phyloP scores from a whole-genome alignment of 2,113 vertebrate genomes.

The Notothenia coriiceps region DNA sequence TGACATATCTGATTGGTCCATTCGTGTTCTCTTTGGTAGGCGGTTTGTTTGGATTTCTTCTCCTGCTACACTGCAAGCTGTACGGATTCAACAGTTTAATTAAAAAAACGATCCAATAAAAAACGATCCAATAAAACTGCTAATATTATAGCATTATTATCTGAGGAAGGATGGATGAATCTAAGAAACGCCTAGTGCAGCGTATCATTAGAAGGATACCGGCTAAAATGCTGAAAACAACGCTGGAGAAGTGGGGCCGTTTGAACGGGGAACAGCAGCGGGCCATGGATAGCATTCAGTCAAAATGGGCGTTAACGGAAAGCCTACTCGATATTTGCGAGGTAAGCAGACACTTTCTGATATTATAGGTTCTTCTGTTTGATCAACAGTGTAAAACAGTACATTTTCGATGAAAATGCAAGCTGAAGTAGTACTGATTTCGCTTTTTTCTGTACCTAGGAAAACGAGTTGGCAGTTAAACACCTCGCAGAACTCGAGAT shows the following conservation, averaged over 20 bases:
- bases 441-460: slow-evolving; percentile 73
- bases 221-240: slow-evolving; percentile 61
- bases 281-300: slow-evolving; percentile 79
- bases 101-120: fast-evolving
- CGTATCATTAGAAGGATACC: slow-evolving; percentile 87
- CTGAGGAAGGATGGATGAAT: slow-evolving; percentile 83
- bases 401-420: too few species aligned
- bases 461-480: slow-evolving; percentile 79
- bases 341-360: slow-evolving; percentile 71
- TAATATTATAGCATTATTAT: fast-evolving
- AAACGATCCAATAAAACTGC: fast-evolving
- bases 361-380: neutral
- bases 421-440: neutral
- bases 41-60: slow-evolving; percentile 64
- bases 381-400: neutral
- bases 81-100: neutral
- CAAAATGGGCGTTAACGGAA: slow-evolving; percentile 82
- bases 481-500: slow-evolving; percentile 90
- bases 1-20: slow-evolving; percentile 66
- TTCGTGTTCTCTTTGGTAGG: slow-evolving; percentile 30
- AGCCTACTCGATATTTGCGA: slow-evolving; percentile 84
- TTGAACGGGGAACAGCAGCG: slow-evolving; percentile 82
- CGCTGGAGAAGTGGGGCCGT: slow-evolving; percentile 87
- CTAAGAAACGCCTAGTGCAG: slow-evolving; percentile 79
- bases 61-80: fast-evolving